phyloP scores from a whole-genome alignment of 2,113 vertebrate species.

The Grammatotria lemairii region DNA sequence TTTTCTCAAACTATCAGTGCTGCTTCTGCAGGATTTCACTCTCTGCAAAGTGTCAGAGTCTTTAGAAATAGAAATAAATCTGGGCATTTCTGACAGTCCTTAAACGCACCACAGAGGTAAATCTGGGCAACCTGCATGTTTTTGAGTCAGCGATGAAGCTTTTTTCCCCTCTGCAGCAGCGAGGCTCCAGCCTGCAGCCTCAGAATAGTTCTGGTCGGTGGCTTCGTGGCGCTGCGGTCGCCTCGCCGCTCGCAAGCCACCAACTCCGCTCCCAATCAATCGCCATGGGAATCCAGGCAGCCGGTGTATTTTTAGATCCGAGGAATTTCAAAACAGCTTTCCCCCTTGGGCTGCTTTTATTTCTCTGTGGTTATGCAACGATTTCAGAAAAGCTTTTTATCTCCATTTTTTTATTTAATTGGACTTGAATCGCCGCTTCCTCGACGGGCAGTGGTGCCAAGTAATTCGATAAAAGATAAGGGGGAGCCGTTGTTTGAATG shows the following conservation, averaged over 20 bases:
- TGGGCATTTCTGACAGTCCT: background rate
- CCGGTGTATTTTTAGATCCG: constrained; percentile 39
- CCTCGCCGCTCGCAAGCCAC: constrained; percentile 1
- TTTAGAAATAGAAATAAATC: background rate
- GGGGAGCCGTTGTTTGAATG: background rate
- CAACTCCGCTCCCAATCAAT: constrained; percentile 22
- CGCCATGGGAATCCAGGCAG: constrained; percentile 25
- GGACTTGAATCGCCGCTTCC: background rate
- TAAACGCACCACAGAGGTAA: background rate
- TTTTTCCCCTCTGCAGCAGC: background rate
- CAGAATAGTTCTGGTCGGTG: constrained; percentile 45
- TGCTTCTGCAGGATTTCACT: background rate
- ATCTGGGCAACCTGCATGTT: background rate
- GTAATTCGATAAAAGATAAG: background rate
- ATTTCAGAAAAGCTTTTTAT: background rate
- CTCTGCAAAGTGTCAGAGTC: background rate
- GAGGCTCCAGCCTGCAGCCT: background rate
- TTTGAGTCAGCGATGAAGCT: background rate
- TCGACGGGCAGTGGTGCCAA: background rate
- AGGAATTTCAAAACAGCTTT: constrained; percentile 28
- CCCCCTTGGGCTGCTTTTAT: background rate
- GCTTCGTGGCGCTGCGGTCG: background rate
- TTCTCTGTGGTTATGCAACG: background rate
- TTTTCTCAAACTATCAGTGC: background rate
- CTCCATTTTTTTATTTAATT: background rate